Conservation (phyloP, 2,888 invertebrate genomes). For the Lottia scabra region DNA sequence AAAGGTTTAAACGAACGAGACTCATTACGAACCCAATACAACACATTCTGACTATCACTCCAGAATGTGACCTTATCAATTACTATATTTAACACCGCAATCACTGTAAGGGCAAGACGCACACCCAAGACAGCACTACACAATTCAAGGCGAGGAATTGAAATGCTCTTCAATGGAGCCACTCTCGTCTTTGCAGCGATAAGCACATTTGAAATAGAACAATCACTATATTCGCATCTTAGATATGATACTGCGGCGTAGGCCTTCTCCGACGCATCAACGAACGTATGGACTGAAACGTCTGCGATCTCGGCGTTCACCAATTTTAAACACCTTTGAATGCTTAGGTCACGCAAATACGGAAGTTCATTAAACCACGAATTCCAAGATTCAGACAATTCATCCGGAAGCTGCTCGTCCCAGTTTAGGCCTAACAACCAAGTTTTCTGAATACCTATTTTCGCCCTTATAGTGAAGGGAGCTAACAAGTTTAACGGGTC, state of each 20-base stretch:
- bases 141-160: neutral
- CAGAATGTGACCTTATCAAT: slow-evolving; percentile 15
- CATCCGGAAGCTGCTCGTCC: too few relatives aligned
- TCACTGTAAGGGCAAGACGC: neutral
- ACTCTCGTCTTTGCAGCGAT: neutral
- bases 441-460: neutral
- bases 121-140: neutral
- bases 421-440: neutral
- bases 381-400: too few relatives aligned
- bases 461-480: neutral
- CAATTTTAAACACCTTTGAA: neutral
- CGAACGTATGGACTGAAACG: neutral
- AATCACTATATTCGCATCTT: neutral
- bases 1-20: slow-evolving; percentile 20
- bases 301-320: neutral
- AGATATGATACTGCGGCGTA: neutral
- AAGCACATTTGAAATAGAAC: neutral
- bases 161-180: neutral
- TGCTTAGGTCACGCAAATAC: neutral
- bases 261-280: neutral
- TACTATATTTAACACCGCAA: slow-evolving; percentile 9
- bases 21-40: slow-evolving; percentile 16
- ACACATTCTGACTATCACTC: slow-evolving; percentile 25
- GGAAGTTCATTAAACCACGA: neutral
- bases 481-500: neutral